Percentiles rank a stretch among this genome's conserved stretches.
phyloP scores from a whole-genome alignment of 2,113 vertebrate genomes.

The Muntiacus muntjak region DNA sequence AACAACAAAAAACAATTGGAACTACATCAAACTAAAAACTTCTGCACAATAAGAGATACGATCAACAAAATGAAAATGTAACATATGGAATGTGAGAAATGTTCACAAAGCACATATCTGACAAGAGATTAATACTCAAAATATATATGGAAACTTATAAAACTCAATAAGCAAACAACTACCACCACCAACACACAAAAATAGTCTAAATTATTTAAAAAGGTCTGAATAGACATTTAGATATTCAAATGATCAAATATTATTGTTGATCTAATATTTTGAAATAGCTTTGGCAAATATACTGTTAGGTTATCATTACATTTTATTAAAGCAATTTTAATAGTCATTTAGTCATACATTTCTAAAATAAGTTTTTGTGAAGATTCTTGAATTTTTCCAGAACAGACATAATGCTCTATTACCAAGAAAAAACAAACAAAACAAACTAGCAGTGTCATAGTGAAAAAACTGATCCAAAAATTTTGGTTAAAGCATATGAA shows the following conservation, averaged over 20 bases:
- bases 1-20: background rate
- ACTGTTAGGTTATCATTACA: background rate
- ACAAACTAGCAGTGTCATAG: background rate
- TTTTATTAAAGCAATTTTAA: background rate
- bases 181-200: background rate
- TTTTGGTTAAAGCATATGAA: background rate
- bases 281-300: background rate
- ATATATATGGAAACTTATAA: background rate
- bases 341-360: background rate
- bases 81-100: background rate
- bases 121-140: background rate
- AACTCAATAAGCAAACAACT: background rate
- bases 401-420: background rate
- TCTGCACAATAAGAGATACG: background rate
- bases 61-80: background rate
- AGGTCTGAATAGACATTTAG: background rate
- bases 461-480: background rate
- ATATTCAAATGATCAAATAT: background rate
- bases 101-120: background rate
- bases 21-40: background rate
- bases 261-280: background rate
- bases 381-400: background rate
- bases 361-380: background rate
- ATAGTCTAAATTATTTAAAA: no score
- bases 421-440: background rate